Evolutionary conservation across 2,797 vertebrate species (phyloP).

Genomic region (Spinibarbus caldwelli): DNA sequence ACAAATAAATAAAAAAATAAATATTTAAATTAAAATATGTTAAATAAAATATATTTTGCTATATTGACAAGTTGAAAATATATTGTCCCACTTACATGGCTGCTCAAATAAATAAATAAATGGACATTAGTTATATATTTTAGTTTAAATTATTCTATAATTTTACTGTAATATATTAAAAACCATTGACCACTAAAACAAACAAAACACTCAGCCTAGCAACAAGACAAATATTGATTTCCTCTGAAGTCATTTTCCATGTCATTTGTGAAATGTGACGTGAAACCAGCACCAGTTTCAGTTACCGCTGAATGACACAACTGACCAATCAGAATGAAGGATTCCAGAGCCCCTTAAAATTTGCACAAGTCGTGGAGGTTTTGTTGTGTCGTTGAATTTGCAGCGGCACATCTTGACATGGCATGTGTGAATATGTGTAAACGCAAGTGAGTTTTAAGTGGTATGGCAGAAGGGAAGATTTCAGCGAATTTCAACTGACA

Average conservation of each 20-base stretch:
- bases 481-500: neutral
- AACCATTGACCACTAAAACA: neutral
- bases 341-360: neutral
- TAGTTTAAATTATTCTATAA: neutral
- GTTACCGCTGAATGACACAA: neutral
- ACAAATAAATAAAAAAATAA: too few species aligned
- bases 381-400: neutral
- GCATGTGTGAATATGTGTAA: neutral
- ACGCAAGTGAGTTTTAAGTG: neutral
- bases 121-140: neutral
- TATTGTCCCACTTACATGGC: neutral
- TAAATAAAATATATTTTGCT: too few species aligned
- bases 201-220: neutral
- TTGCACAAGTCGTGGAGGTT: too few species aligned
- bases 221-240: neutral
- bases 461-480: neutral
- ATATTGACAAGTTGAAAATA: neutral
- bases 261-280: neutral
- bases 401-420: neutral
- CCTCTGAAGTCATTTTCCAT: neutral
- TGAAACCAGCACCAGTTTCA: neutral
- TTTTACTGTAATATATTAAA: neutral
- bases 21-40: too few species aligned
- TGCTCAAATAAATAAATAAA: neutral
- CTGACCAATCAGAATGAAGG: neutral